Percentiles rank a stretch among this genome's conserved stretches.
These are phyloP conservation scores for Clinocottus analis DNA, from an alignment of 2,113 vertebrate genomes.

Conservation along the genomic window DNA sequence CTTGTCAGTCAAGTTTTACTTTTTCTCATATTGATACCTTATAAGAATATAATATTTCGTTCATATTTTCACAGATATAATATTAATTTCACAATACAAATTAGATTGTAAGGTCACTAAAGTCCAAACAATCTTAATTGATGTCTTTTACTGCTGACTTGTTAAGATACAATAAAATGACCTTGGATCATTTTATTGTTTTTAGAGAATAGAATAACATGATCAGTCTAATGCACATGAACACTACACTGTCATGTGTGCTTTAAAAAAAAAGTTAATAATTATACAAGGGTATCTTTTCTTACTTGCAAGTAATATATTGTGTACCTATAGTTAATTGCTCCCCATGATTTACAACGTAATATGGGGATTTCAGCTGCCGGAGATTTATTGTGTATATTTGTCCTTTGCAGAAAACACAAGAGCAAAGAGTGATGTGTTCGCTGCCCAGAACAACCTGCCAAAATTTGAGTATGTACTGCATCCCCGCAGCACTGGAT, in stretches of 20 bases:
- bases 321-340: not conserved
- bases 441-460: constrained; percentile 90
- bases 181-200: not conserved
- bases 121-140: not conserved
- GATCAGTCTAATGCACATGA: not conserved
- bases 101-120: not conserved
- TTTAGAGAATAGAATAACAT: not conserved
- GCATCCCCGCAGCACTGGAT: constrained; percentile 95
- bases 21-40: not conserved
- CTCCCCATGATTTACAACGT: not conserved
- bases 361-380: not conserved
- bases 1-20: not conserved
- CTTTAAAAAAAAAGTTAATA: not conserved
- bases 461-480: constrained; percentile 92
- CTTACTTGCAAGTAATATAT: not conserved
- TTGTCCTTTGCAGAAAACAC: constrained; percentile 88
- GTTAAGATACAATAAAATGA: not conserved
- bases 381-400: not conserved
- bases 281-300: not conserved
- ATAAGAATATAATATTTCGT: not conserved
- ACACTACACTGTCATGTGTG: not conserved
- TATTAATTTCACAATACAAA: not conserved
- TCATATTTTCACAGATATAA: not conserved
- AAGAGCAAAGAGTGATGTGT: constrained; percentile 89
- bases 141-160: not conserved